A percentile compares a stretch with the other conserved stretches of the same genome.
Evolutionary conservation across 2,113 vertebrate species (phyloP).

Genomic region (Lamprotornis superbus): DNA sequence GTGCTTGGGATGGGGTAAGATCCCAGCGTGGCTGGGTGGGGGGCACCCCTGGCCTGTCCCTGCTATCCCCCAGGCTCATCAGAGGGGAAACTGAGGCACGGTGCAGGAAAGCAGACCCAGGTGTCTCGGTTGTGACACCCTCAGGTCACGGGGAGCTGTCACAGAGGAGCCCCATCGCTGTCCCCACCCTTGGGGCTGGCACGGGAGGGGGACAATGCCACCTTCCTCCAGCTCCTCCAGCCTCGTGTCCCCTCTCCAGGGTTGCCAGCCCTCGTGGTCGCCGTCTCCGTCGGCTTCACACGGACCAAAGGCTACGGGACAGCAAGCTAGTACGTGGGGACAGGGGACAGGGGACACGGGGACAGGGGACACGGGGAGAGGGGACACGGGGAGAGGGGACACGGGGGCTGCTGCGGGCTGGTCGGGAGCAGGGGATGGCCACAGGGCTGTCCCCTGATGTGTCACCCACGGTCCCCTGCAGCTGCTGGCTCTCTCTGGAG

Average conservation of each 20-base stretch:
- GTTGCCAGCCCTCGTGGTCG: slow-evolving; percentile 90
- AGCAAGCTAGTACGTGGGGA: slow-evolving; percentile 87
- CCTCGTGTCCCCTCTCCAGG: slow-evolving; percentile 53
- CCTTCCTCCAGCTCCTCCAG: background rate
- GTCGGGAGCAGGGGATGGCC: background rate
- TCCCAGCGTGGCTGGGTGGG: accelerated
- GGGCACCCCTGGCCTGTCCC: accelerated
- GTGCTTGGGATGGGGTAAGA: slow-evolving; percentile 98
- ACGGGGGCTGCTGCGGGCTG: background rate
- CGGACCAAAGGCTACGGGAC: slow-evolving; percentile 95
- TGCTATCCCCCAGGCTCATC: accelerated
- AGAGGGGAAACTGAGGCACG: background rate
- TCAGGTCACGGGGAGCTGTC: accelerated
- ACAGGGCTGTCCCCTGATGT: background rate
- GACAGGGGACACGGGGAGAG: background rate
- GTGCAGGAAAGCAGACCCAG: accelerated
- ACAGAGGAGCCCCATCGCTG: background rate
- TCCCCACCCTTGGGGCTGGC: background rate
- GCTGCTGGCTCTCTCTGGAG: slow-evolving; percentile 94
- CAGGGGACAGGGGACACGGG: background rate
- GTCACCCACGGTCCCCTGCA: background rate
- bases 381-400: background rate
- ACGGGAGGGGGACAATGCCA: background rate
- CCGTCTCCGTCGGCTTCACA: slow-evolving; percentile 93
- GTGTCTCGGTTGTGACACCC: background rate